Percentiles rank a stretch among this genome's conserved stretches.
phyloP scores from a whole-genome alignment of 2,113 vertebrate species.

The Bubo bubo region DNA sequence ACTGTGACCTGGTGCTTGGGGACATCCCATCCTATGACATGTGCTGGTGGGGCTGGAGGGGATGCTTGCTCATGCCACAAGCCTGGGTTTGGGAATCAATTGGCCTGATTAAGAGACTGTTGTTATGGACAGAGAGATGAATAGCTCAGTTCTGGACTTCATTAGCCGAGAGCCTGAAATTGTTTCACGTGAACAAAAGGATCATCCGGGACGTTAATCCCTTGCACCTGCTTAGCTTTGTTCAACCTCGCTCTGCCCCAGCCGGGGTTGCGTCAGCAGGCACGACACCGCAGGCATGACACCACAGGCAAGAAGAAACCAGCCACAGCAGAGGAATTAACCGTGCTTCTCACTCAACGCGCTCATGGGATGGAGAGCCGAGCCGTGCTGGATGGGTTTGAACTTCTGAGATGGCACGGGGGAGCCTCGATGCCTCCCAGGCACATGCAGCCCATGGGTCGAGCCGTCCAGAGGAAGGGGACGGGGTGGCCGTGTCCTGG shows the following conservation, averaged over 20 bases:
- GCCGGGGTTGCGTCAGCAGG: background rate
- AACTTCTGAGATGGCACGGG: rapidly evolving
- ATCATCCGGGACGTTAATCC: background rate
- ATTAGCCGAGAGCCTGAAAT: background rate
- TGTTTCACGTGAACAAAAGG: background rate
- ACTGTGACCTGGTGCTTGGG: rapidly evolving
- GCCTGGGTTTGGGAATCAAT: background rate
- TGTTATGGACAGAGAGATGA: background rate
- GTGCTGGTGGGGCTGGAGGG: background rate
- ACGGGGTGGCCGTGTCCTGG: rapidly evolving
- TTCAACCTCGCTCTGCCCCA: background rate
- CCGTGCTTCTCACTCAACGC: background rate
- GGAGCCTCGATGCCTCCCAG: rapidly evolving
- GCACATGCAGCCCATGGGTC: rapidly evolving
- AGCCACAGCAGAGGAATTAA: background rate
- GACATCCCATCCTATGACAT: background rate
- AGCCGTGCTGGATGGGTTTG: rapidly evolving
- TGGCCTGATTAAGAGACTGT: background rate
- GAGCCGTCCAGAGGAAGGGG: background rate
- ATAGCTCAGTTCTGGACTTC: background rate
- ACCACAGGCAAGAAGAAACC: background rate
- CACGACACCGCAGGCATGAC: rapidly evolving
- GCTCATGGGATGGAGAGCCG: rapidly evolving
- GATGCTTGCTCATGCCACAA: rapidly evolving
- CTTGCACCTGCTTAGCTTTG: background rate